Conservation (phyloP, 2,888 invertebrate species). For the Steinernema carpocapsae region DNA sequence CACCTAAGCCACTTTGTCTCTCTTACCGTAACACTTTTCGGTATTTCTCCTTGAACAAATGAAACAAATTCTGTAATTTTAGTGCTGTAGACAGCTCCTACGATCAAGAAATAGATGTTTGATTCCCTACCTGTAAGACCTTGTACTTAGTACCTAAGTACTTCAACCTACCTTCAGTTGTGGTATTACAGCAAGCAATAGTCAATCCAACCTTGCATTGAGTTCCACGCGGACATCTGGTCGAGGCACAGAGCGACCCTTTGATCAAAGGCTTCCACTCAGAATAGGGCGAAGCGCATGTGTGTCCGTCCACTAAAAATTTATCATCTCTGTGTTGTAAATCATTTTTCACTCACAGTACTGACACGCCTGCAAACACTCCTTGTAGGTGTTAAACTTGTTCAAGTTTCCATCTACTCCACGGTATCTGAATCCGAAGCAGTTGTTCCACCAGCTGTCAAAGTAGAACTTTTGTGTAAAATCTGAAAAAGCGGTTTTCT, state of each 20-base stretch:
- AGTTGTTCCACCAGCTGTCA: not conserved
- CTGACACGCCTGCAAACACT: not conserved
- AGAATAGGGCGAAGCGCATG: not conserved
- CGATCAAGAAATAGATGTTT: no score
- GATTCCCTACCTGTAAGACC: no score
- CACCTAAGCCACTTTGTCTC: no score
- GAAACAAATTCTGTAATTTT: no score
- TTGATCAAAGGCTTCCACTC: not conserved
- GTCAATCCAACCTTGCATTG: not conserved
- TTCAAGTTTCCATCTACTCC: not conserved
- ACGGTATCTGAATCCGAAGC: not conserved
- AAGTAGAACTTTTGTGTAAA: not conserved
- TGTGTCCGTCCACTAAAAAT: not conserved
- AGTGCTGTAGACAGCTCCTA: no score
- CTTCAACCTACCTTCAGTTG: not conserved
- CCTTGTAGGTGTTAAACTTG: not conserved
- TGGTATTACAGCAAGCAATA: not conserved
- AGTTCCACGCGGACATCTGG: not conserved
- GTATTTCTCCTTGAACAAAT: no score
- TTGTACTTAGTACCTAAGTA: no score
- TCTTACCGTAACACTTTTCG: no score
- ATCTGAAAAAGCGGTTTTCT: not conserved
- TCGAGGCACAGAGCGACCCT: not conserved
- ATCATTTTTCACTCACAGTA: not conserved
- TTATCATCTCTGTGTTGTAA: not conserved